Base-by-base conservation (phyloP, 2,888 invertebrate species). In the Diloba caeruleocephala region DNA sequence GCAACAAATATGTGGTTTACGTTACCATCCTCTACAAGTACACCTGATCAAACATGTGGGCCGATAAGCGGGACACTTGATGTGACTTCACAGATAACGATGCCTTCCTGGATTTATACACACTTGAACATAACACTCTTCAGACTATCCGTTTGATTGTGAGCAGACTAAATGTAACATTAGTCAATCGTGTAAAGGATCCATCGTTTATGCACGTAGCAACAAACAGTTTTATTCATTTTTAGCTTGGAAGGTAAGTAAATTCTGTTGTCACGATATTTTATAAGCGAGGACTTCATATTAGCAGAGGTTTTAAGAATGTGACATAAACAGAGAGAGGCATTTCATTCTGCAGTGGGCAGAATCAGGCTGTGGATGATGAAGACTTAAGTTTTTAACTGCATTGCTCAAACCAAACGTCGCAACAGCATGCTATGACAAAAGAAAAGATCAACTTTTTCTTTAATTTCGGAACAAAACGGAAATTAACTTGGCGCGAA, bases 1-100 rank as follows among this genome's bases (percentile, higher is more conserved):
- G 72, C 73, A 64, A 74, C 74, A 82, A 77, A 79, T 79, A 82
- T 81, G 77, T 83, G 79, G 81, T 78, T 82, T 76, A 81, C 78
- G 76, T 85, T 82, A 79, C 83, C 79, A 80, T 84, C 78, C 81
- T 81, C 70, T 66, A 74, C 58, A 74, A 73, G 79, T 64, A 82
- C 93, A 93, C 92, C 93, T 92, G 92, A 91, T 90, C 88, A 93
- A 93, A 93, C 88, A 93, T 84, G 81, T 84, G 87, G 85, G 82
- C 74, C 83, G 92, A 92, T 92, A 92, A 90, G 85, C 79, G 70
- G 83, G 78, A 84, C 92, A 92, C 93, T 92, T 92, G 91, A 91
- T 90, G 84, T 84, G 84, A 84, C 84, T 82, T 71, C 64, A 78
- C 78, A 87, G 91, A 91, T 91, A 92, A 89, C 79, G 63, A 71